Evolutionary conservation across 2,888 invertebrate species (phyloP), one percentile per base, ranked within the genome.

Genomic region (Meiosimyza platycephala): DNA sequence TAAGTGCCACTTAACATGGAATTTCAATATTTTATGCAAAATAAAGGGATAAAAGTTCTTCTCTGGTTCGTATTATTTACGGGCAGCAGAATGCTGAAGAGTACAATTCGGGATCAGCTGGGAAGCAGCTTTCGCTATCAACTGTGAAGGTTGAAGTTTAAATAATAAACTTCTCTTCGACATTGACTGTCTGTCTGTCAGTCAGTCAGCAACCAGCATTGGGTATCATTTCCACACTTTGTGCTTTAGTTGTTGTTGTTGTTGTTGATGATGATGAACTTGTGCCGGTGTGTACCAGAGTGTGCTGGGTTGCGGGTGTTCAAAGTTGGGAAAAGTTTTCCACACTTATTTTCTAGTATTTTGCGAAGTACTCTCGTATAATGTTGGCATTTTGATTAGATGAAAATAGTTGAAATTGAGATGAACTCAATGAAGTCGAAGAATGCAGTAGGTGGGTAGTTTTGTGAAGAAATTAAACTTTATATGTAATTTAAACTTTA

Each of bases 1-100:
- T 83, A 82, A 84, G 82, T 81, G 79, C 78, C 84, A 85, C 81
- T 85, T 84, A 83, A 85, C 82, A 83, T 79, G 80, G 79, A 79
- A 83, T 84, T 82, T 81, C 83, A 83, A 85, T 84, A 84, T 82
- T 82, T 83, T 84, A 83, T 83, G 85, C 81, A 81, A 83, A 83
- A 79, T 80, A 82, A 75, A 75, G 75, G 75, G 76, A 77, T 76
- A 75, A 77, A 75, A 71, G 52, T 71, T 71, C 15, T 40, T 40
- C 69, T 16, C 15, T 60, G 47, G n/a, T n/a, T 54, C 16, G n/a
- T 16, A 54, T 54, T 57, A 28, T 15, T 57, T 6, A 57, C 13
- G 12, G 11, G 18, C 5, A 57, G 22, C 22, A 9, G 57, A 28
- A 28, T 18, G 55, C 18, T 5, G 63, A 40, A 40, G 28, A 59